Conservation (phyloP, 2,888 invertebrate genomes). For the Phoenoteleia sp. region DNA sequence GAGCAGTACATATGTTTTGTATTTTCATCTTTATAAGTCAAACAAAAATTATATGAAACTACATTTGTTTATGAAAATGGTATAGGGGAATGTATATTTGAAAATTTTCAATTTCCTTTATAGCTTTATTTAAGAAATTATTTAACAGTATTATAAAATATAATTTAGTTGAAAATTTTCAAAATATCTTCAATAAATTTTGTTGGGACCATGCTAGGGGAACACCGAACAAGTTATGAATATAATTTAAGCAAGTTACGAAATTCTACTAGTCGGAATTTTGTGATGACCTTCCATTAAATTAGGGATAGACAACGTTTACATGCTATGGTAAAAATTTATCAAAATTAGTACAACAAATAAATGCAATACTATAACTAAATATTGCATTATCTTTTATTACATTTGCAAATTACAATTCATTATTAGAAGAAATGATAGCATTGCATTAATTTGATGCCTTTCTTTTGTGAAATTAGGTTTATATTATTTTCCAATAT, state of each 20-base stretch:
- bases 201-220: slow-evolving; percentile 33
- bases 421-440: too few relatives aligned
- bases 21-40: too few relatives aligned
- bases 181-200: slow-evolving; percentile 8
- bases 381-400: too few relatives aligned
- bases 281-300: slow-evolving; percentile 4
- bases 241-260: slow-evolving; percentile 2
- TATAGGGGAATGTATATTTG: slow-evolving; percentile 38
- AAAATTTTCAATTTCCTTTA: slow-evolving; percentile 48
- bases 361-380: too few relatives aligned
- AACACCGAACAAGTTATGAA: slow-evolving; percentile 24
- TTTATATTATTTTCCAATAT: too few relatives aligned
- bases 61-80: slow-evolving; percentile 17
- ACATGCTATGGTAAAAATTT: slow-evolving; percentile 21
- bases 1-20: too few relatives aligned
- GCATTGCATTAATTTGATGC: too few relatives aligned
- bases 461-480: too few relatives aligned
- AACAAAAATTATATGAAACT: slow-evolving; percentile 10
- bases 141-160: background rate
- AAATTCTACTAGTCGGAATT: slow-evolving; percentile 16
- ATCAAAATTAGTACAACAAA: slow-evolving; percentile 8
- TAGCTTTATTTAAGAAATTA: too few relatives aligned
- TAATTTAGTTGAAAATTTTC: slow-evolving; percentile 30
- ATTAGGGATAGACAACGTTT: background rate
- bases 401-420: too few relatives aligned